Evolutionary conservation across 2,113 vertebrate genomes (phyloP).

Genomic region (Labrus mixtus): DNA sequence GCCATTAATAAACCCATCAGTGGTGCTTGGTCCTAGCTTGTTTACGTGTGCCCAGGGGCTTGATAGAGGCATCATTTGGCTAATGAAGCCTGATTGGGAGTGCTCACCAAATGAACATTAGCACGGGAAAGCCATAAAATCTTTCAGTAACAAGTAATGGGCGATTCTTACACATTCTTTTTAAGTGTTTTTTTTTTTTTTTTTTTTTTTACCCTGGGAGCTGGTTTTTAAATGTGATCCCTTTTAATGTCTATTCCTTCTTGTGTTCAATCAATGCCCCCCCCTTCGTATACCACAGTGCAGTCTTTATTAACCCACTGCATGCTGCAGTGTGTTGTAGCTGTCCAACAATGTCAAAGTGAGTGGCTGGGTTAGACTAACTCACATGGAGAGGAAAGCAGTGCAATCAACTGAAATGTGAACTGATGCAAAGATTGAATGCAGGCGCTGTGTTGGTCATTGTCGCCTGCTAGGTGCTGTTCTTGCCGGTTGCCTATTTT

Average conservation of each 20-base stretch:
- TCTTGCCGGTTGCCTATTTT: slow-evolving; percentile 5
- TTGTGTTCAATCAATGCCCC: background rate
- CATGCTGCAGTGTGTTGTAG: slow-evolving; percentile 1
- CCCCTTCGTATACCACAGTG: background rate
- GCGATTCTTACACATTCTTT: slow-evolving; percentile 18
- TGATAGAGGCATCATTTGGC: slow-evolving; percentile 67
- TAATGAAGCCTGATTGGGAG: slow-evolving; percentile 76
- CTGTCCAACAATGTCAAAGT: slow-evolving; percentile 8
- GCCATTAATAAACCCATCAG: slow-evolving; percentile 77
- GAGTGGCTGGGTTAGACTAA: slow-evolving; percentile 8
- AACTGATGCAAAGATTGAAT: slow-evolving; percentile 1
- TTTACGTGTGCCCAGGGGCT: slow-evolving; percentile 73
- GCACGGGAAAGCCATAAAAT: slow-evolving; percentile 63
- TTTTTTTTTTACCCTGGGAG: background rate
- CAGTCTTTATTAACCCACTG: slow-evolving; percentile 5
- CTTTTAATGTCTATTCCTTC: background rate
- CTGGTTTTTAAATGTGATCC: slow-evolving; percentile 1
- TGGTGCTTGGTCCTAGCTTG: slow-evolving; percentile 63
- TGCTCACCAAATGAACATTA: slow-evolving; percentile 72
- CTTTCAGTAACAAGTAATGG: slow-evolving; percentile 57
- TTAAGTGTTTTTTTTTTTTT: slow-evolving; percentile 26
- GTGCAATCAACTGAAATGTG: background rate
- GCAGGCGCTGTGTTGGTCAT: background rate
- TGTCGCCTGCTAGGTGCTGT: background rate
- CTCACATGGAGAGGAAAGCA: background rate